Conservation (phyloP, 2,888 invertebrate species). For the Pachymerium ferrugineum region DNA sequence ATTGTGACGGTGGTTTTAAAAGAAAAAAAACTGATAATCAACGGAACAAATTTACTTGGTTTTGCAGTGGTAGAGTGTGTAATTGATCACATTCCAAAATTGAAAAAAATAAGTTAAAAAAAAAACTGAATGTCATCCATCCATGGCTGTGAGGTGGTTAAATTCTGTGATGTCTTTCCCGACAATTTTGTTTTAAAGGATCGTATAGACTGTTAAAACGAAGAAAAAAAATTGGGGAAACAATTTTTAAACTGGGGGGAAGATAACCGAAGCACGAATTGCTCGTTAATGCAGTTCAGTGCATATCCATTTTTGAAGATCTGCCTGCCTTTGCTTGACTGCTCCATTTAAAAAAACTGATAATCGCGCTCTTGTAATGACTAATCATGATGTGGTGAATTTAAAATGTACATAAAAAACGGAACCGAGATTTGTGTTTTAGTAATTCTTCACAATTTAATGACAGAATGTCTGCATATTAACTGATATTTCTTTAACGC, state of each 20-base stretch:
- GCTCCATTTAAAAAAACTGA: not conserved
- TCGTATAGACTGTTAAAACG: too few relatives aligned
- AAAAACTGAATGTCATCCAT: not conserved
- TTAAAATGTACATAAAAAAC: not conserved
- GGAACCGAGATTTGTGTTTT: not conserved
- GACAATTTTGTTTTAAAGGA: not conserved
- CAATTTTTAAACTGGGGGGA: not conserved
- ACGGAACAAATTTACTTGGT: not conserved
- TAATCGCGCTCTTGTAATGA: not conserved
- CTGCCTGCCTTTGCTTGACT: conserved; percentile 1
- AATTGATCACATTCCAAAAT: not conserved
- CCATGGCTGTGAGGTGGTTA: conserved; percentile 3
- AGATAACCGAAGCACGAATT: not conserved
- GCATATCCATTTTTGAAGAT: conserved; percentile 3
- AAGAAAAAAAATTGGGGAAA: not conserved
- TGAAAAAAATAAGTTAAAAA: not conserved
- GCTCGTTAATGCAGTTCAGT: not conserved
- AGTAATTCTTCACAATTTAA: not conserved
- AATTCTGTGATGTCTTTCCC: conserved; percentile 1
- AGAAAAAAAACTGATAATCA: not conserved
- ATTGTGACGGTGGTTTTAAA: not conserved
- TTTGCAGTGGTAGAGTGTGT: not conserved
- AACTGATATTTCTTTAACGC: too few relatives aligned
- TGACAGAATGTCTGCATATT: not conserved
- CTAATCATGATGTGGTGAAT: conserved; percentile 7